These are phyloP conservation scores for Gyps fulvus DNA, from an alignment of 2,113 vertebrate genomes.

Conservation along the genomic window DNA sequence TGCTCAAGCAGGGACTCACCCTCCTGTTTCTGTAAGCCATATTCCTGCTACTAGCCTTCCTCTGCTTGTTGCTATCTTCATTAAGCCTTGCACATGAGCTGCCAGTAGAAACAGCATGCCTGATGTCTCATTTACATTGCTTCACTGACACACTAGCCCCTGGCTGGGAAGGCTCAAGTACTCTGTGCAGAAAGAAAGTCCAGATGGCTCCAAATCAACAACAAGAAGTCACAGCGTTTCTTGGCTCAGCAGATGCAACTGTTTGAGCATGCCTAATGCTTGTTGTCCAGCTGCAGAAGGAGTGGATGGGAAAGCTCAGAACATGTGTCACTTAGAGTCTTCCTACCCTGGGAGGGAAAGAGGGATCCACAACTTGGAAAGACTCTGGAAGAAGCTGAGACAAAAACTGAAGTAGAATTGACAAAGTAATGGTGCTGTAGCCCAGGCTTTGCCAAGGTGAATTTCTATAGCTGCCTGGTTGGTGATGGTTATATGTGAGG, in stretches of 20 bases:
- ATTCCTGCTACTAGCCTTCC: not conserved
- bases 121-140: not conserved
- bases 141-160: not conserved
- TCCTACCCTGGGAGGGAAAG: not conserved
- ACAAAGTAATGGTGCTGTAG: not conserved
- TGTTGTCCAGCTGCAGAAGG: not conserved
- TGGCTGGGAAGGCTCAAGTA: not conserved
- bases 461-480: not conserved
- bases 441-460: not conserved
- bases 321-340: rapidly evolving
- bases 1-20: not conserved
- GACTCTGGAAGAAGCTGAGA: not conserved
- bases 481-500: not conserved
- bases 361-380: not conserved
- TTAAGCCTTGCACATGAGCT: not conserved
- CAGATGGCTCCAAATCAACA: not conserved
- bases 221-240: not conserved
- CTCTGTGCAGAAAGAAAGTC: not conserved
- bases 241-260: not conserved
- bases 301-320: not conserved
- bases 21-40: not conserved
- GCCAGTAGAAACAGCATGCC: not conserved
- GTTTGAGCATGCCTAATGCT: not conserved
- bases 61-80: not conserved
- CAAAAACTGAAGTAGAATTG: not conserved